phyloP scores from a whole-genome alignment of 2,113 vertebrate genomes.

The Marmota flaviventris region DNA sequence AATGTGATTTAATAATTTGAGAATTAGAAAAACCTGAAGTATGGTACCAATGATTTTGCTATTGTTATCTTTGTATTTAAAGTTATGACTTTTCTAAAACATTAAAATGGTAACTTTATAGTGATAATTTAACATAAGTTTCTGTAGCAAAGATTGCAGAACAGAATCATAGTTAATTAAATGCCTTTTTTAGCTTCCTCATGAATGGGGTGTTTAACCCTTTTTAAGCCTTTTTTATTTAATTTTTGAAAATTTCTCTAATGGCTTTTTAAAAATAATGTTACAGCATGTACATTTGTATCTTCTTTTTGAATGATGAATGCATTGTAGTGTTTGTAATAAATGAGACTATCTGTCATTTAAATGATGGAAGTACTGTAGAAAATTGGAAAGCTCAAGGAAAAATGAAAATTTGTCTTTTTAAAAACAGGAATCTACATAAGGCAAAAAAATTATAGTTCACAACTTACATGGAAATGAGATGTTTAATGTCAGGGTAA shows the following conservation, averaged over 20 bases:
- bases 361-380: constrained; percentile 37
- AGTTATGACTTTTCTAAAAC: constrained; percentile 41
- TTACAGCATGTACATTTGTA: neutral
- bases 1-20: too few species aligned
- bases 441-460: neutral
- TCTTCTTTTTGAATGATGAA: constrained; percentile 33
- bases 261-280: neutral
- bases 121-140: constrained; percentile 19
- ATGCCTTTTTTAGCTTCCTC: neutral
- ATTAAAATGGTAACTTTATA: constrained; percentile 4
- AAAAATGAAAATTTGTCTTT: neutral
- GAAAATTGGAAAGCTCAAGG: constrained; percentile 39
- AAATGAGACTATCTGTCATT: constrained; percentile 18
- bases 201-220: neutral
- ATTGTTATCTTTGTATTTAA: constrained; percentile 49
- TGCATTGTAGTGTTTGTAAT: neutral
- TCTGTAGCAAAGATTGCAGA: neutral
- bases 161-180: constrained; percentile 26
- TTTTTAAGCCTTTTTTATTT: constrained; percentile 13
- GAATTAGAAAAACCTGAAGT: constrained; percentile 10
- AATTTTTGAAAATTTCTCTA: neutral
- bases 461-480: neutral
- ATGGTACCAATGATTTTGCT: constrained; percentile 41
- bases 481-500: neutral
- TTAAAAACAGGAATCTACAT: neutral